Evolutionary conservation across 2,888 invertebrate species (phyloP).

Genomic region (Eupithecia subumbrata): DNA sequence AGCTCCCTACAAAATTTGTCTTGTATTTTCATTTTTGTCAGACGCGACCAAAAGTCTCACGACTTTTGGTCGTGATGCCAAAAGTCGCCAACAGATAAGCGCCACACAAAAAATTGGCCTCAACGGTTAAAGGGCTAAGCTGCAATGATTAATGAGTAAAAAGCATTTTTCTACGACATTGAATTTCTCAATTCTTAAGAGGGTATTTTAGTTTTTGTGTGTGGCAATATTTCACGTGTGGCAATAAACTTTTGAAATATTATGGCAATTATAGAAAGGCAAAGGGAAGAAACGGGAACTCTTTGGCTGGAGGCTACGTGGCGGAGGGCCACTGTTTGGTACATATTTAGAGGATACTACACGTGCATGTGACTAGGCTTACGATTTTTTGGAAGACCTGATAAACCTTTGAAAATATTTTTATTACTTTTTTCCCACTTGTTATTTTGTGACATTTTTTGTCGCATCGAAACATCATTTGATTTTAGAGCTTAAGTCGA

Average conservation of each 20-base stretch:
- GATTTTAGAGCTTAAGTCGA: background rate
- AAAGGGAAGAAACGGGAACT: constrained; percentile 69
- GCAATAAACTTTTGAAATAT: constrained; percentile 70
- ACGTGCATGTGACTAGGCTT: constrained; percentile 17
- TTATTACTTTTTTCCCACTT: too few species aligned
- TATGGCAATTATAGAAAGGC: constrained; percentile 70
- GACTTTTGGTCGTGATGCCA: too few species aligned
- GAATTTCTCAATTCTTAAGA: constrained; percentile 36
- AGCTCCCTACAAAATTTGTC: too few species aligned
- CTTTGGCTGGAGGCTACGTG: constrained; percentile 62
- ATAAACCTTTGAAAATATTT: background rate
- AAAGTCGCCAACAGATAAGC: too few species aligned
- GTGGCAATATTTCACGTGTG: constrained; percentile 64
- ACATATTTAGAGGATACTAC: constrained; percentile 56
- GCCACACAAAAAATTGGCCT: too few species aligned
- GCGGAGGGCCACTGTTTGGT: constrained; percentile 79
- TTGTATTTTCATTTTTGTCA: too few species aligned
- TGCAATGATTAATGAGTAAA: constrained; percentile 31
- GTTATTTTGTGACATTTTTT: too few species aligned
- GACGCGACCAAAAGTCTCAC: too few species aligned
- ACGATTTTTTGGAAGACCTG: background rate
- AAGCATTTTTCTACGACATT: constrained; percentile 34
- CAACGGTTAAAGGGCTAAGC: too few species aligned
- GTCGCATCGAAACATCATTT: background rate
- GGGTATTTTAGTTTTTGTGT: constrained; percentile 37